Evolutionary conservation across 2,797 vertebrate genomes (phyloP), one percentile per base, ranked within the genome.

Genomic region (Semaprochilodus insignis): DNA sequence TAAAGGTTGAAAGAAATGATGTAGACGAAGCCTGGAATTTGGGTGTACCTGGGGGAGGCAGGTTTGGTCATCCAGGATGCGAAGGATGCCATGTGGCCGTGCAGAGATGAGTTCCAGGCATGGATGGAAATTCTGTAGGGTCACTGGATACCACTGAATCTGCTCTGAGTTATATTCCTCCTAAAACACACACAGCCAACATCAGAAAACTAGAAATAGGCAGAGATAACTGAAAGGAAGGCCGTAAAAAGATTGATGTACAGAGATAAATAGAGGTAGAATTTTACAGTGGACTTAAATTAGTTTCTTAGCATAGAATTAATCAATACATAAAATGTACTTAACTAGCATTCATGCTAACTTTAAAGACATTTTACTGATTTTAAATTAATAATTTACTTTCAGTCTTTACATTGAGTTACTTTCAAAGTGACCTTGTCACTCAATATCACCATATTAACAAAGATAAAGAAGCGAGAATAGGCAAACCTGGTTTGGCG

Each of bases 1-100:
- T 40, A 7, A 17, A 34, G 8, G 0, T 25, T 21, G 3, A 40
- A 1, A 40, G 8, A 19, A 70, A 48, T 34, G 13, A 36, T 11
- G 16, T 15, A 31, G 65, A 23, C 44, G 34, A n/a, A 81, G 80
- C 31, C 31, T 71, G 8, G 51, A 71, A 55, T 31, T 21, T 34
- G 21, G 25, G 13, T 82, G 86, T 84, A 97, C 97, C 96, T 98
- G 97, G 17, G 95, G 85, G 62, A 98, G 92, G 87, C 93, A 91
- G 15, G 96, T 97, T 90, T 99, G 97, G 82, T 98, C 95, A 11
- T 98, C 95, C 84, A 99, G 92, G 85, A 98, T 96, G 27, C 92
- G 90, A 19, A 99, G 92, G 89, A 99, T 96, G 63, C 97, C 96
- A 0, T 97, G 91, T 1, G 97, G 95, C 77, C 95, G 95, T 80